phyloP scores from a whole-genome alignment of 2,888 invertebrate genomes.

The Caenorhabditis sp. region DNA sequence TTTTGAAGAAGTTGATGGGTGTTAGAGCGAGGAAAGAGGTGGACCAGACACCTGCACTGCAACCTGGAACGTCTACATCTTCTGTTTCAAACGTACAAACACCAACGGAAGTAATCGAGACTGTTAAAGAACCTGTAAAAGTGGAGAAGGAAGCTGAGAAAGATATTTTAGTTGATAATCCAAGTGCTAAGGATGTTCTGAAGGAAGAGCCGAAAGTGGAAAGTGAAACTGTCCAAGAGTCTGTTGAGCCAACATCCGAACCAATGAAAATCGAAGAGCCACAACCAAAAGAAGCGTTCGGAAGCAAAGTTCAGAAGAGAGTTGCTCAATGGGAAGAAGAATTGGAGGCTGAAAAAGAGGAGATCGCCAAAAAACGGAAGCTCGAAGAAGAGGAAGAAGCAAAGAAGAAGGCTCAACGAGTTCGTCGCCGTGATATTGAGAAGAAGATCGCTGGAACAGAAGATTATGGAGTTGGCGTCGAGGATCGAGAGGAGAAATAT shows the following conservation, averaged over 20 bases:
- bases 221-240: not conserved
- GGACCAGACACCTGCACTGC: constrained; percentile 24
- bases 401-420: constrained; percentile 42
- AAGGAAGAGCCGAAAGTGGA: constrained; percentile 27
- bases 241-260: constrained; percentile 2
- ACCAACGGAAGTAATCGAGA: not conserved
- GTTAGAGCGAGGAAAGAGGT: constrained; percentile 43
- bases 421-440: constrained; percentile 45
- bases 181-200: constrained; percentile 19
- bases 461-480: constrained; percentile 69
- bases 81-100: not conserved
- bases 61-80: not conserved
- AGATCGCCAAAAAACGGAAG: constrained; percentile 42
- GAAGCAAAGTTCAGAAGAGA: constrained; percentile 49
- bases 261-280: constrained; percentile 20
- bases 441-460: constrained; percentile 53
- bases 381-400: constrained; percentile 38
- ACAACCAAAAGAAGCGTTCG: constrained; percentile 42
- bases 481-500: constrained; percentile 85
- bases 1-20: constrained; percentile 71
- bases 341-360: constrained; percentile 53
- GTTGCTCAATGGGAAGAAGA: constrained; percentile 65
- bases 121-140: not conserved
- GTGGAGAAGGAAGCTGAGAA: not conserved
- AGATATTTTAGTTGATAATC: not conserved